These are phyloP conservation scores for Tylochromis polylepis DNA, from an alignment of 2,113 vertebrate genomes.

Conservation along the genomic window DNA sequence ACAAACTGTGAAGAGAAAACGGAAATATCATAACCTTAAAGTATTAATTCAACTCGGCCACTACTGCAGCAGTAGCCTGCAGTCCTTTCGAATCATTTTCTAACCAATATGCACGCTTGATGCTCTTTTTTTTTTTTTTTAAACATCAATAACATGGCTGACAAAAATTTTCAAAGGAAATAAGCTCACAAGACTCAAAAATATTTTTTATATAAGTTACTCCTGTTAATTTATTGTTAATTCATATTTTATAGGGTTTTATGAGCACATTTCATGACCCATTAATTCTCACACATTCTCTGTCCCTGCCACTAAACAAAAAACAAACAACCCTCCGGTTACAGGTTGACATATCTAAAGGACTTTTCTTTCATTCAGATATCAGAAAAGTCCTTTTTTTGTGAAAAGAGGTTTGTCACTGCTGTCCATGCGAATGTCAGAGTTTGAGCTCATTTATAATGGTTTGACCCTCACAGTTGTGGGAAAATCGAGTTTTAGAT, in stretches of 20 bases:
- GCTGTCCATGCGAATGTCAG: background rate
- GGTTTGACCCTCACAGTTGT: conserved; percentile 11
- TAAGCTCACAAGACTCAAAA: background rate
- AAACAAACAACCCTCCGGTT: background rate
- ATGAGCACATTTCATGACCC: background rate
- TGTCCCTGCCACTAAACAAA: background rate
- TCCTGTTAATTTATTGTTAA: conserved; percentile 15
- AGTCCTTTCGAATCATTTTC: background rate
- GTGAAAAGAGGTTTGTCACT: background rate
- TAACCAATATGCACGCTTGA: conserved; percentile 39
- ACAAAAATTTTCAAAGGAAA: conserved; percentile 10
- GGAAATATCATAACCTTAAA: conserved; percentile 16
- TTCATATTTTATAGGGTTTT: background rate
- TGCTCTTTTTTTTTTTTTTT: background rate
- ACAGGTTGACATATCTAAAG: background rate
- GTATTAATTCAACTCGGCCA: conserved; percentile 23
- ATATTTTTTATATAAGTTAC: background rate
- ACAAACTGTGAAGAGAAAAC: background rate
- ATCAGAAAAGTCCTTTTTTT: background rate
- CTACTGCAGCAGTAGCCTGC: background rate
- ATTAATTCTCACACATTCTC: background rate
- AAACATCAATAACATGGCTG: background rate
- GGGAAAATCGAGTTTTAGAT: conserved; percentile 3
- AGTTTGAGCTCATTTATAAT: background rate
- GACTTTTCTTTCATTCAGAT: background rate